Evolutionary conservation across 2,113 vertebrate genomes (phyloP), one percentile per base, ranked within the genome.

Genomic region (Syngnathus scovelli): DNA sequence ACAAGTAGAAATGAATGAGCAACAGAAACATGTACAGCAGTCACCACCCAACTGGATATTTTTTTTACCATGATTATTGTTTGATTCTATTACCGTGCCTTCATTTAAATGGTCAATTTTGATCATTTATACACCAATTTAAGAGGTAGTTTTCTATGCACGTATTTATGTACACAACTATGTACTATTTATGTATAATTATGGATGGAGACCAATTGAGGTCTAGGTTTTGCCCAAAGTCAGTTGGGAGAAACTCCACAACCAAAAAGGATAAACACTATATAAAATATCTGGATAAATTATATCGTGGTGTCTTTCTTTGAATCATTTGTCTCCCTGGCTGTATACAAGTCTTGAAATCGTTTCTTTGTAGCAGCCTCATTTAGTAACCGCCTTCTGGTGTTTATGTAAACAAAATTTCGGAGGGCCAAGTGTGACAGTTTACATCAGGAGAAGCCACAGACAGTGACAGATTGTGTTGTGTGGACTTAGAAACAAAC

Each of bases 381-480:
- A 33, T 7, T 15, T 15, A 18, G 55, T 15, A 6, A 58, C 23
- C 36, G 2, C 1, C 1, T 58, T 55, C n/a, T 33, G 27, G 6
- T 1, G 0, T 58, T 27, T 21, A 33, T 12, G 11, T 55, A 3
- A 43, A 11, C 12, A 43, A 48, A 7, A 48, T 16, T 48, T 6
- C 5, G 15, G 44, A 16, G 15, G 15, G 16, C 15, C 27, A 44
- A n/a, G 55, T 48, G 49, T 23, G 0, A 27, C 49, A 48, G 71
- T 67, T 76, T 69, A 68, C 38, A 65, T 48, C 16, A 2, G 62
- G 70, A 65, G 44, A 66, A 37, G 44, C 82, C 67, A 59, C 37
- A 18, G 68, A 78, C 80, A 84, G 86, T 15, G 68, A 78, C 80
- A 84, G 86, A 84, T 84, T 89, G 82, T 76, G 76, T 72, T 80